phyloP scores from a whole-genome alignment of 1,140 invertebrate species.

The Lucilia sericata region DNA sequence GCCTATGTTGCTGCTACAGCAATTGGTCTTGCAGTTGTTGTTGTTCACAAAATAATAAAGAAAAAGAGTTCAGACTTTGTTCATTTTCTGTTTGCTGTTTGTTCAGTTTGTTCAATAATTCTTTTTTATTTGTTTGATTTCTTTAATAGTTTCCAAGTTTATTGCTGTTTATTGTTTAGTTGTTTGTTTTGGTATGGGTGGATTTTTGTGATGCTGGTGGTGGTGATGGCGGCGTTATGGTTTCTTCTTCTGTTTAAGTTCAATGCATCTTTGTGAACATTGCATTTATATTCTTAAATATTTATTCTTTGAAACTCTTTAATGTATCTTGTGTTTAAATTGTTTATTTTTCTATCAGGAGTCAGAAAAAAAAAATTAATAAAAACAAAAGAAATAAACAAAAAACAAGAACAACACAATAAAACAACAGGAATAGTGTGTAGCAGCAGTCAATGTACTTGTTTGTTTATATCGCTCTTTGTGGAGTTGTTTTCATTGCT shows the following conservation, averaged over 20 bases:
- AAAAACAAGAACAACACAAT: neutral
- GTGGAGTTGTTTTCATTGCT: neutral
- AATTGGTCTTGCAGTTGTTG: neutral
- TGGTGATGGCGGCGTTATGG: neutral
- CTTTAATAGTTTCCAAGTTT: neutral
- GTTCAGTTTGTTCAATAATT: slow-evolving; percentile 10
- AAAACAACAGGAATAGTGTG: neutral
- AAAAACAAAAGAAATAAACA: neutral
- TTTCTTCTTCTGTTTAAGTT: neutral
- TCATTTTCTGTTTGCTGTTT: neutral
- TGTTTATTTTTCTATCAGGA: neutral
- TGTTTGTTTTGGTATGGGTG: too few species aligned
- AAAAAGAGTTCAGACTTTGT: slow-evolving; percentile 5
- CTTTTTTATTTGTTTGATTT: neutral
- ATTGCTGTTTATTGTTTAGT: neutral
- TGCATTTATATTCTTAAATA: slow-evolving; percentile 14
- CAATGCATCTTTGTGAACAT: neutral
- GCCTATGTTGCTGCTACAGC: neutral
- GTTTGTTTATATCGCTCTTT: neutral
- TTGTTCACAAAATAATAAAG: neutral
- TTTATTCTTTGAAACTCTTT: neutral
- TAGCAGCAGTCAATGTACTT: neutral
- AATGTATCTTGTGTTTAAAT: neutral
- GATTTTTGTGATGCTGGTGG: neutral
- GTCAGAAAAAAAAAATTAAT: neutral